phyloP scores from a whole-genome alignment of 1,140 invertebrate genomes.

The Dryas iulia region DNA sequence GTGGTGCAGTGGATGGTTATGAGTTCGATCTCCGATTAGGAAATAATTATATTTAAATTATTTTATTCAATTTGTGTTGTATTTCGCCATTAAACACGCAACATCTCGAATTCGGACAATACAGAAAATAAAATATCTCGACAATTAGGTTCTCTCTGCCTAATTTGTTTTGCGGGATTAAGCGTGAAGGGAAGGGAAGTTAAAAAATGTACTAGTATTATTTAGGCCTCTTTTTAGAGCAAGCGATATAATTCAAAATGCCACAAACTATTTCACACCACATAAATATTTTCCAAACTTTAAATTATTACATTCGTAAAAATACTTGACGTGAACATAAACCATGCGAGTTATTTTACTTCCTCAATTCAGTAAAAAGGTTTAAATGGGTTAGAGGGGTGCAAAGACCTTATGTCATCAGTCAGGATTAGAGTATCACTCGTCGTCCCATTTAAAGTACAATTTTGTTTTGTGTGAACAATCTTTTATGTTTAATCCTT shows the following conservation, averaged over 20 bases:
- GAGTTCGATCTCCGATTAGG: too few relatives aligned
- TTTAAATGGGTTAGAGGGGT: constrained; percentile 2
- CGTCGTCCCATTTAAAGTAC: not conserved
- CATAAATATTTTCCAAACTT: not conserved
- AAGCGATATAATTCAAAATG: not conserved
- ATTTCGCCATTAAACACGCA: too few relatives aligned
- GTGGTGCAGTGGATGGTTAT: too few relatives aligned
- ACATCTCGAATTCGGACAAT: too few relatives aligned
- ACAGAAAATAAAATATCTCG: too few relatives aligned
- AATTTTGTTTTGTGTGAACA: not conserved
- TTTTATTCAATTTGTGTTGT: too few relatives aligned
- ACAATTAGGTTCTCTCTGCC: too few relatives aligned
- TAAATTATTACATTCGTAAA: not conserved
- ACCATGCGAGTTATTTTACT: not conserved
- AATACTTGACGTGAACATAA: constrained; percentile 10
- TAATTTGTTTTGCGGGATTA: too few relatives aligned
- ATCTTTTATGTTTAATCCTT: not conserved
- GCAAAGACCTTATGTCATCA: constrained; percentile 21
- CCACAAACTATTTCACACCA: not conserved
- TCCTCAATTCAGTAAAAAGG: constrained; percentile 7
- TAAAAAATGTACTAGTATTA: too few relatives aligned
- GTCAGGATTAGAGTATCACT: constrained; percentile 15
- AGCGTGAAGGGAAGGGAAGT: too few relatives aligned
- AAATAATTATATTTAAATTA: too few relatives aligned
- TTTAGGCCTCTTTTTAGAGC: not conserved